Base-by-base conservation (phyloP, 2,797 vertebrate species). In the Steatocranus sp. region DNA sequence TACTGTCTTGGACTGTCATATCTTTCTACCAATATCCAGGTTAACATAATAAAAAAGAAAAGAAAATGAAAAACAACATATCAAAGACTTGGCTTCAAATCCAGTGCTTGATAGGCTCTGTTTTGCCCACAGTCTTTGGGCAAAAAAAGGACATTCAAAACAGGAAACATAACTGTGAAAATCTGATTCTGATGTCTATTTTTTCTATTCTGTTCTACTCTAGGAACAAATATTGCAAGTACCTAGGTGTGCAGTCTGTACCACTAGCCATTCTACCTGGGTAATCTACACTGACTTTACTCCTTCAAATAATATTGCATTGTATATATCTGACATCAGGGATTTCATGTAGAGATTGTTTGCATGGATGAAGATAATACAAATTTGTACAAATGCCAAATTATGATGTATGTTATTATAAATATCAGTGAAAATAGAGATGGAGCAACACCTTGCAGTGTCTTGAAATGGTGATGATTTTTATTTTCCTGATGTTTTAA, bases 121-220 rank as follows among this genome's bases (percentile, higher is more conserved):
- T 80, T 82, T 10, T 4, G 32, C 66, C 75, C 18, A 51, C 12
- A n/a, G 20, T 80, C 58, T 74, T 25, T 76, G 74, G 73, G 49
- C 30, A 68, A 81, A 79, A 58, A 61, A 61, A 61, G 32, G 56
- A 89, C 20, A 10, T 27, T 82, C 78, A 89, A 91, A 91, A 79
- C 78, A 92, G 83, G 78, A 87, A 86, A 84, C 75, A 84, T 78
- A 83, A 93, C 89, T 94, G 94, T 94, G 93, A 94, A 92, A 88
- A 81, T 89, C 30, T 80, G 34, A 86, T 83, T 90, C 53, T 86
- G 86, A 92, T 92, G 89, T 91, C 87, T 92, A 46, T 82, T 88
- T 91, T 90, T 90, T 93, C 58, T 92, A 87, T 70, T 90, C 51
- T 81, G 74, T 88, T 88, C 68, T 86, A 79, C 83, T 91, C 68